Evolutionary conservation across 2,888 invertebrate species (phyloP).

Genomic region (Chydorus sphaericus): DNA sequence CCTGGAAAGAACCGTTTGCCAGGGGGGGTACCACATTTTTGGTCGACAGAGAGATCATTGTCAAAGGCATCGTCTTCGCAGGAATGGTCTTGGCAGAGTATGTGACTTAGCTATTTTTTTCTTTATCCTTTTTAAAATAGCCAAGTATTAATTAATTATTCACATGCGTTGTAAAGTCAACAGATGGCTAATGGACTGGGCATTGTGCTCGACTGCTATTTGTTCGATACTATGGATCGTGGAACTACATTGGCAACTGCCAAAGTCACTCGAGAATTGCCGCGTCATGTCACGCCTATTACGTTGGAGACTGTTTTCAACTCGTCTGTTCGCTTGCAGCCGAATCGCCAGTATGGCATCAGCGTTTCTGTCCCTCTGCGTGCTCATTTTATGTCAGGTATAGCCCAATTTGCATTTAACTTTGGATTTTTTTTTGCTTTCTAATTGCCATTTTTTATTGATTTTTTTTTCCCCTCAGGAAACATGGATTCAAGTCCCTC

Average conservation of each 20-base stretch:
- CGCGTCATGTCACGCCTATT: conserved; percentile 66
- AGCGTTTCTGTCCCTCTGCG: conserved; percentile 67
- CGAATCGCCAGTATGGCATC: conserved; percentile 60
- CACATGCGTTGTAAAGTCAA: no score
- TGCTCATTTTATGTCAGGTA: conserved; percentile 65
- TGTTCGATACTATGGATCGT: conserved; percentile 63
- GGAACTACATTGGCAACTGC: no score
- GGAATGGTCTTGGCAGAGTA: conserved; percentile 39
- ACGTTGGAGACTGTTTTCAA: conserved; percentile 66
- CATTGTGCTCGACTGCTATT: no score
- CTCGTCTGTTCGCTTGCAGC: conserved; percentile 58
- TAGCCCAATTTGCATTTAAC: no score
- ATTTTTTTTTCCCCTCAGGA: no score
- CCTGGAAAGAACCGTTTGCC: conserved; percentile 52
- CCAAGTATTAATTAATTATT: neutral
- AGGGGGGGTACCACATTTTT: conserved; percentile 68
- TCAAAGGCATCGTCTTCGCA: conserved; percentile 44
- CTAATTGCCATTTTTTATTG: no score
- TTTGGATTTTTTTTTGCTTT: no score
- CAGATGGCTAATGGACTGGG: no score
- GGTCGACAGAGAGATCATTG: conserved; percentile 63
- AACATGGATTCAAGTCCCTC: no score
- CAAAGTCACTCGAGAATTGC: no score
- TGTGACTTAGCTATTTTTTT: neutral
- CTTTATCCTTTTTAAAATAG: neutral